Base-by-base conservation (phyloP, 2,797 vertebrate genomes). In the Pempheris klunzingeri region DNA sequence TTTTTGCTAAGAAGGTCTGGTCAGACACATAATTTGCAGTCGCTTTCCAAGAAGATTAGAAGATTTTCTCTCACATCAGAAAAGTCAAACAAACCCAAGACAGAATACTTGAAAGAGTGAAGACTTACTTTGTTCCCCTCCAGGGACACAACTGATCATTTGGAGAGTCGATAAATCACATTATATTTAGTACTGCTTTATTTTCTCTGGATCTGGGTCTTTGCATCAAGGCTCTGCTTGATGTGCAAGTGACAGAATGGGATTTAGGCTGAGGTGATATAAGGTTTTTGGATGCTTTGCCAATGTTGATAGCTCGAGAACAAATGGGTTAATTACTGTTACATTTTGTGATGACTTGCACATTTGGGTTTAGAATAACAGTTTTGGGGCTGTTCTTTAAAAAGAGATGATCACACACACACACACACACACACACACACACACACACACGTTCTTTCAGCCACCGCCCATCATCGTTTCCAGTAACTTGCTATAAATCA, bases 301-400 rank as follows among this genome's bases (percentile, higher is more conserved):
- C 22, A 74, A 77, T 78, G 67, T 66, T 32, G 22, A 81, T 63
- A 72, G 78, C 79, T 69, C 59, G 78, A 75, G 71, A 90, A 90
- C 87, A 89, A 90, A 82, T 24, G 43, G 11, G 38, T 78, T 44
- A 39, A 84, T 85, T 74, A 30, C 74, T 90, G 75, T 90, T 90
- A 88, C 80, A 71, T 50, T 75, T 77, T 5, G 70, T 69, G 60
- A 58, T 22, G 54, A 65, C 24, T 77, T 86, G 77, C 81, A 87
- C 80, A 74, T 79, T 66, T 77, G 5, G 34, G 54, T 66, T 79
- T 12, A 62, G 49, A 30, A 59, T 66, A 79, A 80, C 59, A 38
- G 5, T 47, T 62, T 77, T n/a, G 26, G 49, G 49, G 41, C 20
- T 60, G n/a, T 55, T 66, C n/a, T 65, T 41, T 8, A 47, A 43